Percentiles rank a stretch among this genome's conserved stretches.
Evolutionary conservation across 2,113 vertebrate species (phyloP).

Genomic region (Parus major): DNA sequence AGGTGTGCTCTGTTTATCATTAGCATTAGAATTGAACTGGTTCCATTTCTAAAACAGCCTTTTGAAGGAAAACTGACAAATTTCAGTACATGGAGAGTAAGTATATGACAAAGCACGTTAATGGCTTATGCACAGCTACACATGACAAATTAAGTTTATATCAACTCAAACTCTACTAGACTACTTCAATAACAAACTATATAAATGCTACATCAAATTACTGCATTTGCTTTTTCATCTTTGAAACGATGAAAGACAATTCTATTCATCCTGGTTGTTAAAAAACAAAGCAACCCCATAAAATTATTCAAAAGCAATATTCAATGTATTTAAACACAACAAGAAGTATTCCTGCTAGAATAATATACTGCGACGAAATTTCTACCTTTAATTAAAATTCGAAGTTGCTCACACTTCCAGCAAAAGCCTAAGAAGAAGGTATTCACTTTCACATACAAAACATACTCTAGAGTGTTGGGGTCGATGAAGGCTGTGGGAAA

Average conservation of each 20-base stretch:
- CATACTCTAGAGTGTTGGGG: background rate
- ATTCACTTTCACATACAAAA: background rate
- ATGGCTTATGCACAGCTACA: background rate
- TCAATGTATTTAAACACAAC: background rate
- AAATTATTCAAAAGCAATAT: background rate
- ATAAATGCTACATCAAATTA: background rate
- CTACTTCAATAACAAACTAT: background rate
- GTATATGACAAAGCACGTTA: fast-evolving
- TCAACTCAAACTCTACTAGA: background rate
- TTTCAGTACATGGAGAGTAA: background rate
- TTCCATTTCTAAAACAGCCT: background rate
- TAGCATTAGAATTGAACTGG: background rate
- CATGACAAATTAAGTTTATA: background rate
- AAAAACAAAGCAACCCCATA: background rate
- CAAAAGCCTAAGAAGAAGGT: background rate
- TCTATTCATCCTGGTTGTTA: background rate
- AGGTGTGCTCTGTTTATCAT: background rate
- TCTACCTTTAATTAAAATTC: background rate
- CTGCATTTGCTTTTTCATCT: background rate
- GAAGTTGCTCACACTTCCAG: background rate
- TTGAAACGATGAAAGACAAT: background rate
- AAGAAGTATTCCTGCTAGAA: background rate
- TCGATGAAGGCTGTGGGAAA: no score
- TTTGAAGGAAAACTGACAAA: background rate
- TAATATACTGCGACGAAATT: background rate